Base-by-base conservation (phyloP, 2,113 vertebrate genomes). In the Aleadryas rufinucha region DNA sequence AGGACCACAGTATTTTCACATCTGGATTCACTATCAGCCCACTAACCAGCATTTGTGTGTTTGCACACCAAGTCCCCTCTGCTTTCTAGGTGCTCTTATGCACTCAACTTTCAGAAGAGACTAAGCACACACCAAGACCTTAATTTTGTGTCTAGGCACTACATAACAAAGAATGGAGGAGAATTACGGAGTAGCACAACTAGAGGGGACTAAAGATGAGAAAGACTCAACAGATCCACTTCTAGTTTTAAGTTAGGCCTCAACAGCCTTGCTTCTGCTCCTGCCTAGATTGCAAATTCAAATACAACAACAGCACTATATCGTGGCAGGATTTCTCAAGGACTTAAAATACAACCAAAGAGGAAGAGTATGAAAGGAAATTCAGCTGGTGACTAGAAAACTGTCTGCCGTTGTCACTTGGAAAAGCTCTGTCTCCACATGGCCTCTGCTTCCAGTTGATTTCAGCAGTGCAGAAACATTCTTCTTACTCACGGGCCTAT, bases 1-100 rank as follows among this genome's bases (percentile, higher is more conserved):
- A 59, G 2, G 9, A 47, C 2, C 30, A 49, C 0, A 1, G 7
- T 3, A 28, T 64, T 70, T 52, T 21, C 54, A 1, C 27, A 6
- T 13, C 8, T 10, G n/a, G 52, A 57, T 44, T 56, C n/a, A 26
- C 26, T 39, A 1, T 16, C 53, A 30, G 13, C 16, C 30, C 47
- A 28, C 33, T 6, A 69, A 42, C 2, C 20, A 80, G 35, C 3
- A 69, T 20, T 47, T 59, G 4, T 28, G n/a, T 8, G 2, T 47
- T 35, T 52, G 26, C 18, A 69, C 49, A 41, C 5, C 3, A 41
- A 56, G 13, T 7, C 49, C 37, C 26, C 44, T 42, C 68, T 64
- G 44, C 63, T 72, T 76, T 71, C 42, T 1, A 57, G 31, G 13
- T n/a, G n/a, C n/a, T 52, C 30, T 56, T 10, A 33, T 2, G 9